Conservation (phyloP, 2,888 invertebrate species). For the Stegana nigrithorax region DNA sequence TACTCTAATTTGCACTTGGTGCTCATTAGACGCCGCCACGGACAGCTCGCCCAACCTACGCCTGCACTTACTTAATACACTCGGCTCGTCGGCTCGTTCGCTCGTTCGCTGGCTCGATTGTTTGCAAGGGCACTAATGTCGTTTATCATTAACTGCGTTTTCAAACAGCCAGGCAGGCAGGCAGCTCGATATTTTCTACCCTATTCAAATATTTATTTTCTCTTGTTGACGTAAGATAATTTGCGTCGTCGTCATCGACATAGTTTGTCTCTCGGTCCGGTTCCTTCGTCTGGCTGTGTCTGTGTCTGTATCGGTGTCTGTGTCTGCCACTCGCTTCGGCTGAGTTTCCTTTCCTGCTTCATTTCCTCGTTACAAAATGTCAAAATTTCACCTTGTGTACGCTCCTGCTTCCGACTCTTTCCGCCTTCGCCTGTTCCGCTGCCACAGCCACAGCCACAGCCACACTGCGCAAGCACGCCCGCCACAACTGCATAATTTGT, state of each 20-base stretch:
- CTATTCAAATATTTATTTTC: constrained; percentile 8
- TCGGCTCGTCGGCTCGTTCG: not conserved
- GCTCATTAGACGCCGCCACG: constrained; percentile 4
- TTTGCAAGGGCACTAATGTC: constrained; percentile 44
- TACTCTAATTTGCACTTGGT: constrained; percentile 19
- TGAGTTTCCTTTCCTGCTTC: constrained; percentile 17
- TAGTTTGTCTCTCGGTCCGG: not conserved
- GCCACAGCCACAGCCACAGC: no score
- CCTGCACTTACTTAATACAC: not conserved
- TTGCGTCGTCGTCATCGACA: constrained; percentile 34
- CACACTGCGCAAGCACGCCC: constrained; percentile 45
- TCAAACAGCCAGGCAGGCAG: constrained; percentile 15
- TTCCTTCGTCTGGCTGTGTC: not conserved
- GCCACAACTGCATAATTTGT: constrained; percentile 53
- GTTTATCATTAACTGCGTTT: constrained; percentile 48
- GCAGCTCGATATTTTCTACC: constrained; percentile 26
- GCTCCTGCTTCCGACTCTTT: no score
- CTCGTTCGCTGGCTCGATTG: not conserved
- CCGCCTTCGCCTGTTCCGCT: no score
- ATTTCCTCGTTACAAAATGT: constrained; percentile 52
- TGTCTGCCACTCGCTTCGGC: constrained; percentile 30
- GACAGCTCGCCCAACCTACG: not conserved
- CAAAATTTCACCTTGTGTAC: constrained; percentile 49
- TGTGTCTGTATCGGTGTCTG: constrained; percentile 14
- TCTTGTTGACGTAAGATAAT: constrained; percentile 57